Evolutionary conservation across 2,888 invertebrate species (phyloP), one percentile per base, ranked within the genome.

Genomic region (Andrena fulva): DNA sequence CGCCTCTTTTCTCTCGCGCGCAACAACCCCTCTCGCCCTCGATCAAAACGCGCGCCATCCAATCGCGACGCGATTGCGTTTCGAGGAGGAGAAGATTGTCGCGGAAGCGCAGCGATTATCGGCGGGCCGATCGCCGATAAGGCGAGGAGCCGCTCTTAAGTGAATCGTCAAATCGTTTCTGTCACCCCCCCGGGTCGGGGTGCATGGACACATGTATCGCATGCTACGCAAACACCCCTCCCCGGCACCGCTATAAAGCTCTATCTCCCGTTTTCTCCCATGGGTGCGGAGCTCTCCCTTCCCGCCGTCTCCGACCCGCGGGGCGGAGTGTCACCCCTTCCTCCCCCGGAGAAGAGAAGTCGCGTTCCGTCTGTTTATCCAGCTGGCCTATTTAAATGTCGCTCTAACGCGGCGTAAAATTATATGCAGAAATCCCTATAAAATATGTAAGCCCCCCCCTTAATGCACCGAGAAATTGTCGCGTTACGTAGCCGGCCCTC

Each of bases 401-500:
- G 84, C 90, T 92, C 91, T 93, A 94, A 94, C 92, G 92, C 90
- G 90, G 91, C 94, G 93, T 93, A 91, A 94, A 94, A 93, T 94
- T 93, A 93, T 94, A 93, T 94, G 93, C 93, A 93, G 92, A 93
- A 93, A 91, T 93, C 91, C 90, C 90, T 89, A 92, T 93, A 91
- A 93, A 94, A 93, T 93, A 93, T 93, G 92, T 92, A 93, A 90
- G 90, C 89, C 85, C 87, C 42, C 42, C 87, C 90, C 87, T 88
- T 93, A 93, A 94, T 93, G 92, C 93, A 93, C 93, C 93, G 93
- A 90, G 92, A 93, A 93, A 93, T 93, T 92, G 92, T 92, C 91
- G 88, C 89, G 90, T 91, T 84, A 81, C 85, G 75, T 85, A 70
- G 85, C 76, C 79, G 85, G 89, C 90, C 72, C 90, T 89, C 88